These are phyloP conservation scores for Hydropotes inermis DNA, from an alignment of 2,113 vertebrate species.

Conservation along the genomic window DNA sequence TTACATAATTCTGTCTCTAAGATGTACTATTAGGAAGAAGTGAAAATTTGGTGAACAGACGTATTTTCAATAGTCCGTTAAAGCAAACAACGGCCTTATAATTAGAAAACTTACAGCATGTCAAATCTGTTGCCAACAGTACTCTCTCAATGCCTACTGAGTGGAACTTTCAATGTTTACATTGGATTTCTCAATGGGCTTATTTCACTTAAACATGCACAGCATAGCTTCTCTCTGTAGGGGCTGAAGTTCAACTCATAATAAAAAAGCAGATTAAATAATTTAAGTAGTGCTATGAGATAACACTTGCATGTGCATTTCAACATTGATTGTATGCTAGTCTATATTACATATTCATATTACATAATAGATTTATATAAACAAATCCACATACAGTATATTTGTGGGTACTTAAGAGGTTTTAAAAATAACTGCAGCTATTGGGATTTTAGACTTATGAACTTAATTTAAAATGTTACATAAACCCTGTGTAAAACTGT, in stretches of 20 bases:
- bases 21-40: not conserved
- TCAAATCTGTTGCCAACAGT: constrained; percentile 6
- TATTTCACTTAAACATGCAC: not conserved
- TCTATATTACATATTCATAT: not conserved
- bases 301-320: not conserved
- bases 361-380: not conserved
- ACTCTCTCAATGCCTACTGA: not conserved
- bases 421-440: constrained; percentile 15
- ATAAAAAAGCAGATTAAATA: not conserved
- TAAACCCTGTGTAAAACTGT: not conserved
- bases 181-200: not conserved
- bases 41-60: constrained; percentile 29
- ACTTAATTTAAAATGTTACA: constrained; percentile 20
- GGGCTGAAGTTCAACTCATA: not conserved
- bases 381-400: not conserved
- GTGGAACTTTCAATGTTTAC: not conserved
- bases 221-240: not conserved
- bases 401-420: not conserved
- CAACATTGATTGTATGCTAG: not conserved
- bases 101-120: not conserved
- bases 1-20: constrained; percentile 7
- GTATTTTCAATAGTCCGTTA: constrained; percentile 2
- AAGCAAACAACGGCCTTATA: not conserved
- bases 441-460: not conserved
- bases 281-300: not conserved